Evolutionary conservation across 2,888 invertebrate genomes (phyloP).

Genomic region (Euproctis similis): DNA sequence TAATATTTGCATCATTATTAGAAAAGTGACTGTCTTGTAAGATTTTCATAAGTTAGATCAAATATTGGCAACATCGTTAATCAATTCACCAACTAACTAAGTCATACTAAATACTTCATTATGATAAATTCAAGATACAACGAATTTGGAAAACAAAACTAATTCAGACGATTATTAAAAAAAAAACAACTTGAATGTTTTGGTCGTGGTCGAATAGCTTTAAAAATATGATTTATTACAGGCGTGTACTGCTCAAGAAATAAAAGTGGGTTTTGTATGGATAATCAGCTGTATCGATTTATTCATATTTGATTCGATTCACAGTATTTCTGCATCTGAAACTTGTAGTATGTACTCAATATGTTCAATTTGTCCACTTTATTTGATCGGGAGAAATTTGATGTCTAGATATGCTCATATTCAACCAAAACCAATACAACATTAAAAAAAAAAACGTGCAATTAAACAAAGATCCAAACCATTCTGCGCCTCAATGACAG

Average conservation of each 20-base stretch:
- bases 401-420: too few relatives aligned
- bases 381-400: too few relatives aligned
- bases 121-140: too few relatives aligned
- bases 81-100: conserved; percentile 14
- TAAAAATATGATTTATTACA: too few relatives aligned
- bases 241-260: too few relatives aligned
- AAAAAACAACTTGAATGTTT: conserved; percentile 1
- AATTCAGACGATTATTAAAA: conserved; percentile 10
- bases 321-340: too few relatives aligned
- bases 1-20: conserved; percentile 27
- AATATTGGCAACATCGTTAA: conserved; percentile 20
- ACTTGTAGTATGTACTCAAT: too few relatives aligned
- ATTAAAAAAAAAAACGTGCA: conserved; percentile 19
- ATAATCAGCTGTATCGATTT: too few relatives aligned
- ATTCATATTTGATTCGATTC: too few relatives aligned
- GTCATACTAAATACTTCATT: conserved; percentile 14
- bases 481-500: conserved; percentile 98
- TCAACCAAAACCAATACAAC: conserved; percentile 12
- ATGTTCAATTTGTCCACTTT: too few relatives aligned
- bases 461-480: conserved; percentile 75
- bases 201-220: conserved; percentile 2
- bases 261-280: too few relatives aligned
- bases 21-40: conserved; percentile 30
- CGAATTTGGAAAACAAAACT: too few relatives aligned
- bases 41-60: conserved; percentile 7